These are phyloP conservation scores for Meghimatium bilineatum DNA, from an alignment of 2,888 invertebrate genomes.

Conservation along the genomic window DNA sequence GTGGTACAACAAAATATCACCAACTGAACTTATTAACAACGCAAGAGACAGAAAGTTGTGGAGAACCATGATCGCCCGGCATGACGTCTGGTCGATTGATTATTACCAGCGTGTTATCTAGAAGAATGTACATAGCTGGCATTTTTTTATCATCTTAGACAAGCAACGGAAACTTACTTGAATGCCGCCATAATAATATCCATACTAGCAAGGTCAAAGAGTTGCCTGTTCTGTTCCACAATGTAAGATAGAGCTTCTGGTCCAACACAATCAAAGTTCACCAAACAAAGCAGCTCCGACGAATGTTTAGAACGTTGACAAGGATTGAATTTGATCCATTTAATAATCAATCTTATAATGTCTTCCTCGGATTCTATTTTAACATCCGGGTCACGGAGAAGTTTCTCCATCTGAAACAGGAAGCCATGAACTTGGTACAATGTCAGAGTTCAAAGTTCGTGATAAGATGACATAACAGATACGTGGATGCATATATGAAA, in stretches of 20 bases:
- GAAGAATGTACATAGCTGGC: too few species aligned
- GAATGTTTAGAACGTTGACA: slow-evolving; percentile 8
- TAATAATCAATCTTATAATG: slow-evolving; percentile 25
- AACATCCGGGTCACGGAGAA: slow-evolving; percentile 29
- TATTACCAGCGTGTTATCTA: too few species aligned
- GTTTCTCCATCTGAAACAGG: slow-evolving; percentile 22
- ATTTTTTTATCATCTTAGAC: too few species aligned
- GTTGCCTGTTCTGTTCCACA: slow-evolving; percentile 41
- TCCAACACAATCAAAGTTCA: slow-evolving; percentile 39
- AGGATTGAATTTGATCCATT: slow-evolving; percentile 41
- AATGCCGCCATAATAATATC: slow-evolving; percentile 35
- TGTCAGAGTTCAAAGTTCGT: too few species aligned
- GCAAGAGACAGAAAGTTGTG: too few species aligned
- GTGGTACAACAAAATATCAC: too few species aligned
- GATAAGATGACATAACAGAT: too few species aligned
- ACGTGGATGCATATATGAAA: too few species aligned
- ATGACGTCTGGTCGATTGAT: too few species aligned
- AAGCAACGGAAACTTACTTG: slow-evolving; percentile 35
- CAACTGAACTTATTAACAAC: too few species aligned
- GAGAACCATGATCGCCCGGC: too few species aligned
- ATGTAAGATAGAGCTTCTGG: slow-evolving; percentile 12
- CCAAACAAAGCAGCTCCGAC: slow-evolving; percentile 6
- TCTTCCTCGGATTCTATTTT: slow-evolving; percentile 36
- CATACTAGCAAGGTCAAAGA: slow-evolving; percentile 25
- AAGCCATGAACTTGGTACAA: too few species aligned